Evolutionary conservation across 2,888 invertebrate species (phyloP), one percentile per base, ranked within the genome.

Genomic region (Diaphora mendica): DNA sequence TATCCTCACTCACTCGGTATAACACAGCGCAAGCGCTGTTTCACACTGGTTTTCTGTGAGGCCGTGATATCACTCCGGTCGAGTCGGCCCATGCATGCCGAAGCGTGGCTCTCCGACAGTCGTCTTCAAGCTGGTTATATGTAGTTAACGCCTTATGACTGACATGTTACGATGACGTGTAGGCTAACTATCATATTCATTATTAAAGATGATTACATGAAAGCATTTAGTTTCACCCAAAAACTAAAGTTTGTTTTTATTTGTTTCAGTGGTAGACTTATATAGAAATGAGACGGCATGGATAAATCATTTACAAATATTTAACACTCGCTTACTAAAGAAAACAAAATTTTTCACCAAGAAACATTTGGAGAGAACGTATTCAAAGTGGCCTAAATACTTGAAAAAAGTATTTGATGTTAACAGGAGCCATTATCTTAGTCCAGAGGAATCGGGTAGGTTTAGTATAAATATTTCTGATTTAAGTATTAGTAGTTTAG

Each of bases 361-460:
- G 33, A 30, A 67, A 20, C 23, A 78, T 62, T 59, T 84, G 35
- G 64, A 66, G 64, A 75, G 39, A 35, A 76, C 79, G 2, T 86
- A 82, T 70, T 77, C 80, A 0, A 70, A 80, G 23, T 87, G 82
- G 84, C 67, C 73, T 0, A 71, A 64, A 5, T 89, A 89, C 72
- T 20, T 73, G 8, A 35, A 68, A 8, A 72, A 72, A 44, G 74
- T 87, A 4, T 70, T 70, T 30, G 62, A 70, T 62, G 23, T 70
- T 7, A 72, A 80, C 0, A 75, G 69, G n/a, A 86, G 83, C 74
- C 92, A 91, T 0, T 76, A 71, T 30, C 89, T 91, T 0, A 26
- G 48, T 13, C 68, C 72, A 35, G 62, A 71, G 11, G 68, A 81
- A 59, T 90, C 91, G 39, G 90, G 92, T 92, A 84, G 62, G 23